Conservation (phyloP, 2,888 invertebrate genomes). For the Tetranychus piercei region DNA sequence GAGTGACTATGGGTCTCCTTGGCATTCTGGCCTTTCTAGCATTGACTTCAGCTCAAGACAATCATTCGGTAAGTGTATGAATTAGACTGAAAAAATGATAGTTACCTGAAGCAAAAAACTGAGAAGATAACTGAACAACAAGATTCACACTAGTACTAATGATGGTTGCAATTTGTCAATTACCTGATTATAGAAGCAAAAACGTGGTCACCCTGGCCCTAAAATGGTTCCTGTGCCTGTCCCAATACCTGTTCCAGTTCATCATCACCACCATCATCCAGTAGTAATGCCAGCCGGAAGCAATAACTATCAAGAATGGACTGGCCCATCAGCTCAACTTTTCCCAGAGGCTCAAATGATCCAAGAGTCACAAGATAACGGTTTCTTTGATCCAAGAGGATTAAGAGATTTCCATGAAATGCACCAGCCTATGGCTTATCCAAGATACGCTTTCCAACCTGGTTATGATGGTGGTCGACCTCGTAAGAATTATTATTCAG, state of each 20-base stretch:
- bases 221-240: not conserved
- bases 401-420: not conserved
- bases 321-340: not conserved
- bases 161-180: not conserved
- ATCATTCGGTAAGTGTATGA: not conserved
- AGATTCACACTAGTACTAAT: too few species aligned
- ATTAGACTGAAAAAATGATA: not conserved
- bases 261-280: not conserved
- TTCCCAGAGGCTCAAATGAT: not conserved
- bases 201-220: not conserved
- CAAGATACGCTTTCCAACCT: not conserved
- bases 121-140: too few species aligned
- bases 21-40: not conserved
- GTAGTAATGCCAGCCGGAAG: not conserved
- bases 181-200: not conserved
- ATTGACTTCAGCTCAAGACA: not conserved
- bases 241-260: not conserved
- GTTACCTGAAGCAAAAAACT: too few species aligned
- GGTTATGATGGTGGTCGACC: not conserved
- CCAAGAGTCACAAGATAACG: not conserved
- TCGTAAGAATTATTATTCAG: not conserved
- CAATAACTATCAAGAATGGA: not conserved
- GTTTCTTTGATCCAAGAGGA: conserved; percentile 1
- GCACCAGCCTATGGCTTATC: not conserved
- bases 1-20: not conserved